phyloP scores from a whole-genome alignment of 1,140 invertebrate species.

The Hyles vespertilio region DNA sequence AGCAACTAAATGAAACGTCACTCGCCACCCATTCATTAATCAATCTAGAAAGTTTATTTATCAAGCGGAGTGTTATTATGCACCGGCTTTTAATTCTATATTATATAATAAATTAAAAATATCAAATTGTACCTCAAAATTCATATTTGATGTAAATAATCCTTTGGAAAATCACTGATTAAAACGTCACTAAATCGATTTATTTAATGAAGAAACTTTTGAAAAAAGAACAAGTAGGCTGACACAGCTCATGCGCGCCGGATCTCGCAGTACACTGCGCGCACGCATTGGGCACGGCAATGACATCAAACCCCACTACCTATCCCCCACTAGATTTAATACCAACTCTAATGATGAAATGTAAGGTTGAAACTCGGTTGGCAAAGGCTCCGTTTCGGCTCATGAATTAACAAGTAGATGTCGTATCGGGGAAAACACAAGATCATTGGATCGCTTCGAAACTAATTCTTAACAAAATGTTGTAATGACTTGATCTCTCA shows the following conservation, averaged over 20 bases:
- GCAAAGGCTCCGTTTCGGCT: slow-evolving; percentile 6
- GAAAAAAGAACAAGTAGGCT: slow-evolving; percentile 33
- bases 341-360: slow-evolving; percentile 17
- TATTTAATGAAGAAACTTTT: slow-evolving; percentile 12
- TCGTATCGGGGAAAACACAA: slow-evolving; percentile 50
- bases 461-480: slow-evolving; percentile 10
- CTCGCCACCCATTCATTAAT: slow-evolving; percentile 41
- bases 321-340: slow-evolving; percentile 16
- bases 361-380: slow-evolving; percentile 25
- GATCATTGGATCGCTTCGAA: slow-evolving; percentile 18
- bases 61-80: slow-evolving; percentile 11
- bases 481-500: not conserved
- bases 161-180: not conserved
- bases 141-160: not conserved
- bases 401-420: slow-evolving; percentile 42
- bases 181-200: slow-evolving; percentile 3
- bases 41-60: slow-evolving; percentile 41
- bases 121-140: no score
- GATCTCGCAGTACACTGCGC: slow-evolving; percentile 48
- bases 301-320: slow-evolving; percentile 46
- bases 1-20: slow-evolving; percentile 28
- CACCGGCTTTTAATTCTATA: slow-evolving; percentile 2
- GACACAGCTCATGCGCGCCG: slow-evolving; percentile 34
- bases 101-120: not conserved
- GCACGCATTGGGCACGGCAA: slow-evolving; percentile 36